phyloP scores from a whole-genome alignment of 2,113 vertebrate genomes.

The Telmatochromis sp. region DNA sequence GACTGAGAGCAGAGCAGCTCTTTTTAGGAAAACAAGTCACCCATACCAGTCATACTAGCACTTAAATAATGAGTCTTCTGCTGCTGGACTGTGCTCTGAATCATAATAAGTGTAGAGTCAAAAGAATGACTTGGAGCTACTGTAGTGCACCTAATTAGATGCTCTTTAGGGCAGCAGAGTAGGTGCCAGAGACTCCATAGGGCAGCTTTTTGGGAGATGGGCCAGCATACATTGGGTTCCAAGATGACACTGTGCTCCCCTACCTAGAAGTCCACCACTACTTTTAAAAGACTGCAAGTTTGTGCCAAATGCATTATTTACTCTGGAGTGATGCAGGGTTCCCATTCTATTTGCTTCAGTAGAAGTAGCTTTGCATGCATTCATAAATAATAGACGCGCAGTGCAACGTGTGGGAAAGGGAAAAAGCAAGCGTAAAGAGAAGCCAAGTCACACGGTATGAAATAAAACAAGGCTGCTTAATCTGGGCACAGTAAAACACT shows the following conservation, averaged over 20 bases:
- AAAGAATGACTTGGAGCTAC: slow-evolving; percentile 16
- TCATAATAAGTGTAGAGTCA: slow-evolving; percentile 29
- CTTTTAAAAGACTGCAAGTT: slow-evolving; percentile 36
- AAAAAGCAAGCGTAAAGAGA: slow-evolving; percentile 23
- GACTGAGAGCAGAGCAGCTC: neutral
- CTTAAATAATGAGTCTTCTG: slow-evolving; percentile 39
- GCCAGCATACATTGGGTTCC: neutral
- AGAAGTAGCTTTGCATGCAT: slow-evolving; percentile 65
- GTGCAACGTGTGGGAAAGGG: slow-evolving; percentile 33
- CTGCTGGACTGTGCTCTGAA: slow-evolving; percentile 34
- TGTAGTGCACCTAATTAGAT: slow-evolving; percentile 39
- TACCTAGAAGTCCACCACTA: slow-evolving; percentile 6
- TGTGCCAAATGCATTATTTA: slow-evolving; percentile 71
- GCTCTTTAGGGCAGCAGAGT: slow-evolving; percentile 12
- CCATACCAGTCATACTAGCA: neutral
- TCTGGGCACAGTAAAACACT: slow-evolving; percentile 8
- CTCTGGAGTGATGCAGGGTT: slow-evolving; percentile 50
- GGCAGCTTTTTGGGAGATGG: slow-evolving; percentile 14
- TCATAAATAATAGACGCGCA: slow-evolving; percentile 70
- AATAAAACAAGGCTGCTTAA: slow-evolving; percentile 34
- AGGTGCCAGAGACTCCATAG: slow-evolving; percentile 13
- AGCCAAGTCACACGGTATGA: slow-evolving; percentile 37
- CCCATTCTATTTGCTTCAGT: slow-evolving; percentile 63
- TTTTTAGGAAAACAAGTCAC: slow-evolving; percentile 15
- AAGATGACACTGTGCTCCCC: neutral